A percentile compares a stretch with the other conserved stretches of the same genome.
Conservation (phyloP, 2,113 vertebrate genomes). For the Cricetomys ansorgei region DNA sequence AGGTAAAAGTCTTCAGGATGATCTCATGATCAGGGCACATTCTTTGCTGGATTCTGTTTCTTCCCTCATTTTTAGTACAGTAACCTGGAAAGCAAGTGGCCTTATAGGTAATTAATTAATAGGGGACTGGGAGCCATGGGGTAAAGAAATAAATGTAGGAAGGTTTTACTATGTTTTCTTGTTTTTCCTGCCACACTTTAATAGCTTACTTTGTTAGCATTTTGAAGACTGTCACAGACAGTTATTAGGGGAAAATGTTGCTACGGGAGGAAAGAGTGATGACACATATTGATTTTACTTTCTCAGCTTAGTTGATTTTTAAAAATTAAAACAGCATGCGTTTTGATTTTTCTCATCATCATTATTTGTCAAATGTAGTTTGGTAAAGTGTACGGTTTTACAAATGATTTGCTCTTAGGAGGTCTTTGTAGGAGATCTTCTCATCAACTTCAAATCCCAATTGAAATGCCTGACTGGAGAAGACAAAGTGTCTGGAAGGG, state of each 20-base stretch:
- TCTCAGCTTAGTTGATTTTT: slow-evolving; percentile 4
- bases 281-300: not conserved
- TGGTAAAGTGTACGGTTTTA: slow-evolving; percentile 1
- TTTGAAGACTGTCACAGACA: not conserved
- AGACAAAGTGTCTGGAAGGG: slow-evolving; percentile 32
- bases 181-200: not conserved
- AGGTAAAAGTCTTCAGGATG: not conserved
- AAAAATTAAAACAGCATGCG: slow-evolving; percentile 4
- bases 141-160: not conserved
- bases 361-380: slow-evolving; percentile 39
- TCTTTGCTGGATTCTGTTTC: not conserved
- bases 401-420: slow-evolving; percentile 38
- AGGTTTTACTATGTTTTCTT: not conserved
- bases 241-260: not conserved
- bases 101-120: not conserved
- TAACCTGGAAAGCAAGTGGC: not conserved
- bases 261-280: not conserved
- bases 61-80: not conserved
- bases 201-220: not conserved
- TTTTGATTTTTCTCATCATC: slow-evolving; percentile 14
- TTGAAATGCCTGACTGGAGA: slow-evolving; percentile 21
- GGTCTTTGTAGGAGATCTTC: not conserved
- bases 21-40: not conserved
- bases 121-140: not conserved
- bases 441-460: not conserved